Evolutionary conservation across 1,140 invertebrate genomes (phyloP).

Genomic region (Orius laevigatus): DNA sequence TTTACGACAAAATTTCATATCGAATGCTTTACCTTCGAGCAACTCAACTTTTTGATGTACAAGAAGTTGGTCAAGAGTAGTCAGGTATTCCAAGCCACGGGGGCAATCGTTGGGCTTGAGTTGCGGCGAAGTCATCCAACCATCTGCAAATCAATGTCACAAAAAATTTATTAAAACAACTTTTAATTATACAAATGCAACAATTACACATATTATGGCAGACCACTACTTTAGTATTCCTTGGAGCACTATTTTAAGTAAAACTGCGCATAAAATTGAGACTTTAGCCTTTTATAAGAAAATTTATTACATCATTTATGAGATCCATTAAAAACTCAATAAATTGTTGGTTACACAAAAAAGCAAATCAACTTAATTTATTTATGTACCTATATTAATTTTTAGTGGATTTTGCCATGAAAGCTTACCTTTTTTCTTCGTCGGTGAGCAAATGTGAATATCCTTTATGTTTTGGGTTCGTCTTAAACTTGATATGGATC

Average conservation of each 20-base stretch:
- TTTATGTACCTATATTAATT: too few relatives aligned
- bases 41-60: constrained; percentile 78
- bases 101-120: constrained; percentile 57
- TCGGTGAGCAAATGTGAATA: constrained; percentile 16
- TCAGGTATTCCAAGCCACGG: constrained; percentile 84
- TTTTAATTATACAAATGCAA: background rate
- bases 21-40: constrained; percentile 51
- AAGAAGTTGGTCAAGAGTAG: constrained; percentile 71
- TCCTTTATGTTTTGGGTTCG: constrained; percentile 10
- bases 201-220: background rate
- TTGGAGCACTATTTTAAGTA: background rate
- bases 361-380: too few relatives aligned
- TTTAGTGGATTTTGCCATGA: background rate
- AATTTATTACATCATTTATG: background rate
- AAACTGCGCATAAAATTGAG: background rate
- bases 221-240: background rate
- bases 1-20: background rate
- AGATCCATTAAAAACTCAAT: background rate
- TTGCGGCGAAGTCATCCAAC: constrained; percentile 63
- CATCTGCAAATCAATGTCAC: constrained; percentile 36
- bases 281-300: background rate
- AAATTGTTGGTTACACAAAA: background rate
- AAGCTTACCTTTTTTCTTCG: constrained; percentile 18
- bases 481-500: background rate
- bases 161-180: background rate